A percentile compares a stretch with the other conserved stretches of the same genome.
phyloP scores from a whole-genome alignment of 2,113 vertebrate species.

The Perca fluviatilis region DNA sequence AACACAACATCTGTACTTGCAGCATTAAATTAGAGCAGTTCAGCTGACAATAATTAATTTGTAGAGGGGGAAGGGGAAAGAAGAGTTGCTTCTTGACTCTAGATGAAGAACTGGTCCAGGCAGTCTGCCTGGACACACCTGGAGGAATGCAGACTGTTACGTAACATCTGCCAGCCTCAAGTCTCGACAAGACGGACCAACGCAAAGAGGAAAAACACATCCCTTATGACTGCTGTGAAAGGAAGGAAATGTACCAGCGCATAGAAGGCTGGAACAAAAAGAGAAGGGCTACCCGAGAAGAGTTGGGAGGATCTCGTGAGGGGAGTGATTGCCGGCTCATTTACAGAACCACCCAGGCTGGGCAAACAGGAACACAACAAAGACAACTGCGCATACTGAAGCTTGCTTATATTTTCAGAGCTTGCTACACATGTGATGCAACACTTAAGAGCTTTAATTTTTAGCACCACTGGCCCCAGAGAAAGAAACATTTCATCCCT shows the following conservation, averaged over 20 bases:
- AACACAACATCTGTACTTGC: background rate
- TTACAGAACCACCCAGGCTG: slow-evolving; percentile 16
- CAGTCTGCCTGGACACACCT: slow-evolving; percentile 55
- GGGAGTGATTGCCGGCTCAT: slow-evolving; percentile 3
- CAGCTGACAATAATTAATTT: background rate
- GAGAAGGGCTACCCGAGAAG: background rate
- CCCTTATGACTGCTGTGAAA: slow-evolving; percentile 7
- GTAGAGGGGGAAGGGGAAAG: background rate
- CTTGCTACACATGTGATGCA: background rate
- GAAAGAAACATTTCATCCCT: background rate
- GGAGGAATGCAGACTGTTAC: slow-evolving; percentile 47
- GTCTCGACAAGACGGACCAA: slow-evolving; percentile 26
- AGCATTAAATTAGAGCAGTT: background rate
- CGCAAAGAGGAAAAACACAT: slow-evolving; percentile 35
- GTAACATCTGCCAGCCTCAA: slow-evolving; percentile 33
- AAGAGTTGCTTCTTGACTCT: background rate
- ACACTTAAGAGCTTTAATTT: slow-evolving; percentile 1
- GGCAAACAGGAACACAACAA: background rate
- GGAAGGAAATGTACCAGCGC: slow-evolving; percentile 27
- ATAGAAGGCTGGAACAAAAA: background rate
- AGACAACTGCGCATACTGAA: background rate
- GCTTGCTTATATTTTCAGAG: background rate
- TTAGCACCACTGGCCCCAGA: background rate
- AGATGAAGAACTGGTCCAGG: slow-evolving; percentile 66
- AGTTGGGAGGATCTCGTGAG: slow-evolving; percentile 9